These are phyloP conservation scores for Aphidius gifuensis DNA, from an alignment of 1,140 invertebrate species.

Conservation along the genomic window DNA sequence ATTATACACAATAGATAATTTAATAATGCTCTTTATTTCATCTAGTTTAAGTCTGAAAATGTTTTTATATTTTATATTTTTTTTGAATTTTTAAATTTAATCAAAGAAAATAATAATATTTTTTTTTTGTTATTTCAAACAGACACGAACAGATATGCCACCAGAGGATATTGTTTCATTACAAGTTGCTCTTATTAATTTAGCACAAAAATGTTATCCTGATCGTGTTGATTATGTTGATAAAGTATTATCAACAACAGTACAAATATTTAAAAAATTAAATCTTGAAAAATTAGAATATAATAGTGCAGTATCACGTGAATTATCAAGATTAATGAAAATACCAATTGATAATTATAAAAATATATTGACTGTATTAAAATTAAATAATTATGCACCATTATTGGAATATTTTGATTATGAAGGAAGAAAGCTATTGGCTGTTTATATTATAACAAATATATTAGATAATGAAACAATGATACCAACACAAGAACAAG, in stretches of 20 bases:
- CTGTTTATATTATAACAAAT: constrained; percentile 83
- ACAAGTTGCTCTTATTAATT: constrained; percentile 91
- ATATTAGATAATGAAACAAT: constrained; percentile 85
- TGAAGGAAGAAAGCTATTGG: constrained; percentile 81
- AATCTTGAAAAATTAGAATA: constrained; percentile 75
- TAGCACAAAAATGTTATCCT: constrained; percentile 95
- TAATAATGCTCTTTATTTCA: constrained; percentile 31
- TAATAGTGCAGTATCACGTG: constrained; percentile 82
- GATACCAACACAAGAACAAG: constrained; percentile 84
- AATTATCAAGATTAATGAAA: constrained; percentile 88
- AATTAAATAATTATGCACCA: constrained; percentile 79
- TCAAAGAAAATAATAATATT: neutral
- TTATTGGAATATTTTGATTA: constrained; percentile 89
- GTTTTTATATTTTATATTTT: constrained; percentile 10
- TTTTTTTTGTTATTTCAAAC: constrained; percentile 13
- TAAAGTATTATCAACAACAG: constrained; percentile 88
- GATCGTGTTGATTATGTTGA: constrained; percentile 94
- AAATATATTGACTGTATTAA: constrained; percentile 82
- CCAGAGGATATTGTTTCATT: constrained; percentile 94
- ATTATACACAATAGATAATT: constrained; percentile 32
- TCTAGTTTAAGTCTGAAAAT: constrained; percentile 53
- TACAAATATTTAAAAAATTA: constrained; percentile 78
- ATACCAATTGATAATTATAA: constrained; percentile 94
- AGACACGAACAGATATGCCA: constrained; percentile 90
- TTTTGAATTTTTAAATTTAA: neutral